A percentile compares a stretch with the other conserved stretches of the same genome.
Evolutionary conservation across 2,113 vertebrate species (phyloP).

Genomic region (Furnarius figulus): DNA sequence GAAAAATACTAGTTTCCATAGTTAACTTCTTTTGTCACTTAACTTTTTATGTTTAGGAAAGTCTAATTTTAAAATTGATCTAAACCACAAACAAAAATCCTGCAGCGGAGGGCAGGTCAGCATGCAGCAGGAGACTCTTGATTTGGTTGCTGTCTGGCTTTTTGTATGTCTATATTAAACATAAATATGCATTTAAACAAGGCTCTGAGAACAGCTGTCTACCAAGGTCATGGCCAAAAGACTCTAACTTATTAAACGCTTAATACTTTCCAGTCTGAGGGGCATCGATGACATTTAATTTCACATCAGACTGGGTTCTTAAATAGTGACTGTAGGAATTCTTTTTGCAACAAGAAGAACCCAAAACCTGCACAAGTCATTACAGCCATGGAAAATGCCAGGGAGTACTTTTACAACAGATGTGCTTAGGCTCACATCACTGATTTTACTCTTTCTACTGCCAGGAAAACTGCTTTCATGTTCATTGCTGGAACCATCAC

Average conservation of each 20-base stretch:
- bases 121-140: not conserved
- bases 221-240: not conserved
- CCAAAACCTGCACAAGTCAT: not conserved
- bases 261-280: not conserved
- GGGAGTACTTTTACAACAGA: not conserved
- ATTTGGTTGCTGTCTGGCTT: not conserved
- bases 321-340: not conserved
- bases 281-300: not conserved
- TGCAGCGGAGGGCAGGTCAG: not conserved
- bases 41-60: not conserved
- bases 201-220: not conserved
- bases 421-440: not conserved
- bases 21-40: not conserved
- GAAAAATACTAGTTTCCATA: not conserved
- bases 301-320: not conserved
- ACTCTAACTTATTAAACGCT: not conserved
- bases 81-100: not conserved
- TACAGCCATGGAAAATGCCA: not conserved
- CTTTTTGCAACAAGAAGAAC: not conserved
- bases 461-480: not conserved
- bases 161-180: not conserved
- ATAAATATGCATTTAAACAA: not conserved
- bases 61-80: conserved; percentile 13
- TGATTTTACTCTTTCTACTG: not conserved
- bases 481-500: not conserved